phyloP scores from a whole-genome alignment of 2,797 vertebrate genomes.

The Petrocephalus sullivani region DNA sequence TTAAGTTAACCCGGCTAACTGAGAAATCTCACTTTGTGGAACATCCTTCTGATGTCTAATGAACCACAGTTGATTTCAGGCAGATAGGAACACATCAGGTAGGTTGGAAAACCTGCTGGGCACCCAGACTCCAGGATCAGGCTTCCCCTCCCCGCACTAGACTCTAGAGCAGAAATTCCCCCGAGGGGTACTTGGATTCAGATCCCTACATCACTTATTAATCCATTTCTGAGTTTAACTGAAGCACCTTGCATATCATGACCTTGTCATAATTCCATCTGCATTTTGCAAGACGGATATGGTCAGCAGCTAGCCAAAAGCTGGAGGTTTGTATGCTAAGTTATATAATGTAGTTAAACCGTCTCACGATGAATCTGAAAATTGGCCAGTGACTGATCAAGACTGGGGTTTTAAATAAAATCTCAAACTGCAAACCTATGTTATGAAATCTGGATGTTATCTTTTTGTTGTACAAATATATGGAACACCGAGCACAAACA shows the following conservation, averaged over 20 bases:
- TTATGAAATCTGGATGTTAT: not conserved
- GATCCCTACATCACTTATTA: not conserved
- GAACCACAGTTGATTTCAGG: not conserved
- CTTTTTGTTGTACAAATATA: not conserved
- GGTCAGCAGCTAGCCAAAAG: not conserved
- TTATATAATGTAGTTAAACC: not conserved
- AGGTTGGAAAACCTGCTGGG: not conserved
- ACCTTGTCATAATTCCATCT: not conserved
- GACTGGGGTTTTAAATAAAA: not conserved
- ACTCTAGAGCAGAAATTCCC: not conserved
- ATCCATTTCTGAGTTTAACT: not conserved
- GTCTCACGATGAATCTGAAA: not conserved
- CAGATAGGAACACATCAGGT: not conserved
- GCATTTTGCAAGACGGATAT: not conserved
- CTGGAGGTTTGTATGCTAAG: not conserved
- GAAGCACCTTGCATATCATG: not conserved
- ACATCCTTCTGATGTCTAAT: not conserved
- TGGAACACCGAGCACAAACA: not conserved
- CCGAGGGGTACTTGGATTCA: not conserved
- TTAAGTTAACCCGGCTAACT: not conserved
- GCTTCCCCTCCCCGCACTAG: not conserved
- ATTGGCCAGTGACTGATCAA: not conserved
- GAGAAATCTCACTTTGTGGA: not conserved
- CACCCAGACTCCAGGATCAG: not conserved
- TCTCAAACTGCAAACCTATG: not conserved